Evolutionary conservation across 1,140 invertebrate species (phyloP).

Genomic region (Magallana gigas): DNA sequence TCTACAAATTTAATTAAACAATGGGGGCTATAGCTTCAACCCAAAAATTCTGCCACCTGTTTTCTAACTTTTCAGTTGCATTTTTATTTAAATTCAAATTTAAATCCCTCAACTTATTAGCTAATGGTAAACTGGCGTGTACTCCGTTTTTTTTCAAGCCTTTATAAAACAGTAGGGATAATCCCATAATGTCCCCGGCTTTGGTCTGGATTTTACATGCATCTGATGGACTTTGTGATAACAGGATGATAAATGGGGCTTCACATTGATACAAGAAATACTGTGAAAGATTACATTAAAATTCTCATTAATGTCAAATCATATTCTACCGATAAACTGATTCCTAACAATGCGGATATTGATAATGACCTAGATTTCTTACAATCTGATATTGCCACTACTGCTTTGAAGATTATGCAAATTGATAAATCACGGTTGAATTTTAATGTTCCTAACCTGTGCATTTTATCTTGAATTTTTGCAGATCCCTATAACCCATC

Average conservation of each 20-base stretch:
- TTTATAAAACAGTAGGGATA: neutral
- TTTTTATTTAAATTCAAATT: neutral
- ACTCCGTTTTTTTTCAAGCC: neutral
- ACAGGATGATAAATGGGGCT: neutral
- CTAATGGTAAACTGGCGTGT: neutral
- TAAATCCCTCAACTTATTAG: neutral
- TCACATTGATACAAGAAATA: neutral
- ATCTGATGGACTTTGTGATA: constrained; percentile 17
- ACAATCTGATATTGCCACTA: neutral
- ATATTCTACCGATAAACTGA: neutral
- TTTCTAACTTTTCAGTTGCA: neutral
- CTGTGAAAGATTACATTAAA: neutral
- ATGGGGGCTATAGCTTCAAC: neutral
- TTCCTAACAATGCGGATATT: constrained; percentile 10
- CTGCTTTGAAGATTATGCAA: neutral
- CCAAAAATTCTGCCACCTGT: neutral
- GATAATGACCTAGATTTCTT: constrained; percentile 1
- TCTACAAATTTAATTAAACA: neutral
- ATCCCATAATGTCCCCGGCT: neutral
- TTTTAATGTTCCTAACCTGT: neutral
- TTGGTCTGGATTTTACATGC: neutral
- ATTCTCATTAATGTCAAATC: constrained; percentile 34
- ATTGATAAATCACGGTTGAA: neutral
- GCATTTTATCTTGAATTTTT: neutral
- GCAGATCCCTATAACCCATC: neutral